A percentile compares a stretch with the other conserved stretches of the same genome.
phyloP scores from a whole-genome alignment of 2,888 invertebrate species.

The Tetramorium bicarinatum region DNA sequence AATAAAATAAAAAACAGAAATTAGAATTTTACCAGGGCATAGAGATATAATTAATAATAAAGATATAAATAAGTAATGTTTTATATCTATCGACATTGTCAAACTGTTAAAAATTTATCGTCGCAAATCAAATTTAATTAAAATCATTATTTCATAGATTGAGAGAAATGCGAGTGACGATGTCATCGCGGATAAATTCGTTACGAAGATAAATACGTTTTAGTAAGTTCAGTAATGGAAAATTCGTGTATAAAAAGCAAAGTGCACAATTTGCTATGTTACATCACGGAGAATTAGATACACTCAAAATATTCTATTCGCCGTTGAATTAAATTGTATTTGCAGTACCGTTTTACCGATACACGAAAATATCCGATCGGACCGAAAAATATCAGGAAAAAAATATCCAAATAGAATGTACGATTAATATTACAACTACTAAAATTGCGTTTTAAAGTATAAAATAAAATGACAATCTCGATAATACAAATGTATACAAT shows the following conservation, averaged over 20 bases:
- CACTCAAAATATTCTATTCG: slow-evolving; percentile 14
- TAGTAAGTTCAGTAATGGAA: neutral
- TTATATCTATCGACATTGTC: neutral
- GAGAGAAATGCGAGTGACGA: neutral
- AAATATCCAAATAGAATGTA: neutral
- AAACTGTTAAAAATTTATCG: neutral
- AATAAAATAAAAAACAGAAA: slow-evolving; percentile 3
- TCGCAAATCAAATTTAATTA: slow-evolving; percentile 12
- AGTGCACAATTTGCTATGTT: neutral
- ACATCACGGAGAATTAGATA: neutral
- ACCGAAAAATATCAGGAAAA: neutral
- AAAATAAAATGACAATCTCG: neutral
- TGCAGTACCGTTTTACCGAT: neutral
- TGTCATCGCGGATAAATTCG: slow-evolving; percentile 9
- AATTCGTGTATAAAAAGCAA: slow-evolving; percentile 18
- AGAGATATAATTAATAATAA: neutral
- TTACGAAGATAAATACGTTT: slow-evolving; percentile 27
- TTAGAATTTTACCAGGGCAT: neutral
- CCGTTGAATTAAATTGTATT: slow-evolving; percentile 15
- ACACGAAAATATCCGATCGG: neutral
- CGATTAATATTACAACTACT: neutral
- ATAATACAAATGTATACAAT: neutral
- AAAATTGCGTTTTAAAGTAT: neutral
- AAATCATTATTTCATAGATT: slow-evolving; percentile 4
- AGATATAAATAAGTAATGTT: neutral